These are phyloP conservation scores for Carassius carassius DNA, from an alignment of 2,113 vertebrate species.

Conservation along the genomic window DNA sequence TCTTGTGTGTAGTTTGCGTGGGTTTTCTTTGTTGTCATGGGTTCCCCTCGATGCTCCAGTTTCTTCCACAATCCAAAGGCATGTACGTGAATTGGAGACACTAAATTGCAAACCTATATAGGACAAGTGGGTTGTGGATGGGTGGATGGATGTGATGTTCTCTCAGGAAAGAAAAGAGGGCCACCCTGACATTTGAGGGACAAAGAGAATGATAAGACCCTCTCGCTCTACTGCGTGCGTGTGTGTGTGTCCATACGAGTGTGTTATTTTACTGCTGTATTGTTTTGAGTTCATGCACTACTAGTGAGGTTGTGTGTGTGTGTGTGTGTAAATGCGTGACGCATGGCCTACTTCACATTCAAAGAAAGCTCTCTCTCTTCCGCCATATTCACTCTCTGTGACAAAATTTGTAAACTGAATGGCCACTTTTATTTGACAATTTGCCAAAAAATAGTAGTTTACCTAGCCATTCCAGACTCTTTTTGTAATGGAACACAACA, in stretches of 20 bases:
- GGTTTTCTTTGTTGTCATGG: not conserved
- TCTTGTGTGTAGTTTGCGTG: not conserved
- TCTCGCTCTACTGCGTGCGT: not conserved
- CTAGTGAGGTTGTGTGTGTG: conserved; percentile 17
- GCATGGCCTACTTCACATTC: conserved; percentile 41
- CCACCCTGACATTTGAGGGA: conserved; percentile 21
- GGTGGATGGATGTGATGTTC: not conserved
- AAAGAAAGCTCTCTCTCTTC: conserved; percentile 15
- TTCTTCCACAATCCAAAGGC: not conserved
- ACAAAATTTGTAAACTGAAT: not conserved
- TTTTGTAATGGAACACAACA: not conserved
- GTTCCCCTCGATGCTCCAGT: not conserved
- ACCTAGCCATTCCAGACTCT: not conserved
- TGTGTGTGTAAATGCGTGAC: conserved; percentile 27
- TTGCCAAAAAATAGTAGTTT: not conserved
- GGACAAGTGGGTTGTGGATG: not conserved
- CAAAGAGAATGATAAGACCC: not conserved
- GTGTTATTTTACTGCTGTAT: conserved; percentile 26
- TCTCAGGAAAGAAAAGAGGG: not conserved
- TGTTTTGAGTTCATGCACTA: conserved; percentile 29
- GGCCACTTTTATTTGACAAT: not conserved
- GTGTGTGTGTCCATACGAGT: not conserved
- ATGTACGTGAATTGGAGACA: not conserved
- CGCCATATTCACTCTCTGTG: not conserved
- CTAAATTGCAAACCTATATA: not conserved